Percentiles rank a stretch among this genome's conserved stretches.
phyloP scores from a whole-genome alignment of 2,113 vertebrate species.

The Channa maculata region DNA sequence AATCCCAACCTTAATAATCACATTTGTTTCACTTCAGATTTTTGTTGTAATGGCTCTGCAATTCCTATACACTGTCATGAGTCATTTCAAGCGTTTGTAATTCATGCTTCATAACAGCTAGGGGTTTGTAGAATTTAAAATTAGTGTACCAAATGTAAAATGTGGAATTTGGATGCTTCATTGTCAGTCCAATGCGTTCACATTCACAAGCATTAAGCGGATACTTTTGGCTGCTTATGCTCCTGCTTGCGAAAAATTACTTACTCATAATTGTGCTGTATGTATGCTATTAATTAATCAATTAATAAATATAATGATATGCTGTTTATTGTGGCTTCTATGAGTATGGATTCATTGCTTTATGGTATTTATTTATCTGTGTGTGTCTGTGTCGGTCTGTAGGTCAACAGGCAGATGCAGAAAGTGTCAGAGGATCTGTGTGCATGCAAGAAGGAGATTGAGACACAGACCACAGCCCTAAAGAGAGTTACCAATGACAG shows the following conservation, averaged over 20 bases:
- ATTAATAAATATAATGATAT: neutral
- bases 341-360: slow-evolving; percentile 8
- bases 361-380: neutral
- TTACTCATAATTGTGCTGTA: neutral
- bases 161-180: neutral
- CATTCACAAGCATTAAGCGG: neutral
- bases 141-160: slow-evolving; percentile 24
- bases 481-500: slow-evolving; percentile 73
- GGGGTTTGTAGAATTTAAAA: slow-evolving; percentile 18
- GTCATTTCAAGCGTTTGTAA: slow-evolving; percentile 31
- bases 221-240: neutral
- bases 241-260: neutral
- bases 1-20: slow-evolving; percentile 47
- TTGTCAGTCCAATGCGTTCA: slow-evolving; percentile 23
- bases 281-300: too few species aligned
- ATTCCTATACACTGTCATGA: slow-evolving; percentile 26
- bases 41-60: slow-evolving; percentile 23
- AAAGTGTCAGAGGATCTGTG: slow-evolving; percentile 78
- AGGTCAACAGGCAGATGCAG: slow-evolving; percentile 80
- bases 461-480: slow-evolving; percentile 73
- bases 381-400: slow-evolving; percentile 21
- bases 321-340: neutral
- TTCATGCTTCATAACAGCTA: slow-evolving; percentile 37
- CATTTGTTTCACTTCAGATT: slow-evolving; percentile 55
- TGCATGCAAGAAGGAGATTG: slow-evolving; percentile 77